Conservation (phyloP, 1,140 invertebrate species). For the Caenorhabditis latens region DNA sequence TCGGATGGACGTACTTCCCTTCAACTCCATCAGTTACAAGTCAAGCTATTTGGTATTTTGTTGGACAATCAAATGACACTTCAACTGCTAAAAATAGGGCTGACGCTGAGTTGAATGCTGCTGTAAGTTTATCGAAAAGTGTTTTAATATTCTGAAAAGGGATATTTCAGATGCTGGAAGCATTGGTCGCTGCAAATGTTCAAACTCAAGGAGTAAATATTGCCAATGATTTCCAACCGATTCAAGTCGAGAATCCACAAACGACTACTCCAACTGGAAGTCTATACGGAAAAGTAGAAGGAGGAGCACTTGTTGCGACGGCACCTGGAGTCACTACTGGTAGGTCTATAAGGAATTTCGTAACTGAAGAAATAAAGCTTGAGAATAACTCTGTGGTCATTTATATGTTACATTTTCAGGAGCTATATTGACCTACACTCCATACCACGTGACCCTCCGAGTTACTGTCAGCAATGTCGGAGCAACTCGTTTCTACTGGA, state of each 20-base stretch:
- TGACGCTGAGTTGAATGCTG: constrained; percentile 22
- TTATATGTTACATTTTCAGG: background rate
- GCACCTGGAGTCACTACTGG: constrained; percentile 27
- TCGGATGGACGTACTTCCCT: constrained; percentile 57
- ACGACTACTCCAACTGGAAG: constrained; percentile 41
- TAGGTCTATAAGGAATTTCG: background rate
- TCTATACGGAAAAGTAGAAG: constrained; percentile 59
- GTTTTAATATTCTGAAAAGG: background rate
- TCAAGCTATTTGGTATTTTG: constrained; percentile 56
- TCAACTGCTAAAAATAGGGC: constrained; percentile 22
- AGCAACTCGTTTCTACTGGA: constrained; percentile 59
- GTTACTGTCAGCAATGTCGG: constrained; percentile 45
- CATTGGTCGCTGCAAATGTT: constrained; percentile 48
- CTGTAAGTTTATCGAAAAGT: constrained; percentile 3
- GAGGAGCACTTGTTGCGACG: constrained; percentile 40
- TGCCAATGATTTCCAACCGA: constrained; percentile 44
- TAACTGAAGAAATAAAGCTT: no score
- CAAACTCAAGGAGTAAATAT: constrained; percentile 53
- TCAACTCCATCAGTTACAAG: constrained; percentile 10
- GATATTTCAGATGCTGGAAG: constrained; percentile 59
- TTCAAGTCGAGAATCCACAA: constrained; percentile 56
- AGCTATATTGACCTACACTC: constrained; percentile 21
- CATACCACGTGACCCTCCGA: constrained; percentile 37
- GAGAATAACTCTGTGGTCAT: no score
- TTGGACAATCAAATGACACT: constrained; percentile 55